Base-by-base conservation (phyloP, 92 coral and sea anemone genomes). In the Epizoanthus ramosus region DNA sequence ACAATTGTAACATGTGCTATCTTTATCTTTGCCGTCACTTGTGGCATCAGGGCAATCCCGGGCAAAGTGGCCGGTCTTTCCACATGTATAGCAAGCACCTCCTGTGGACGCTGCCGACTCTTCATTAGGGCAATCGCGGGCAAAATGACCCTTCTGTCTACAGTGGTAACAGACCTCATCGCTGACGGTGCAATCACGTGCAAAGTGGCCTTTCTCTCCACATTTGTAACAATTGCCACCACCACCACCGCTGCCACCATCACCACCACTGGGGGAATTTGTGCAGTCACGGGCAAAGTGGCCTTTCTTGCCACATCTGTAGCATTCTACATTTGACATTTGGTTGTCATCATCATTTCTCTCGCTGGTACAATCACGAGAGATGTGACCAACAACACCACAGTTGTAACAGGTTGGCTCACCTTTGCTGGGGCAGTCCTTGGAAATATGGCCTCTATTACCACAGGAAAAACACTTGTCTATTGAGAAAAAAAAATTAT, bases 281-380 rank as follows among this genome's bases (percentile, higher is more conserved):
- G 85, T 59, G 85, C 99, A 97, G 47, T 97, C 94, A 2, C 98
- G 93, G 31, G 95, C 95, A 63, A 92, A 80, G 82, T 97, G 99
- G 53, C 88, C 83, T 47, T 84, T 87, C 74, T 79, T 88, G 73
- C 87, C 79, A 75, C 87, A 84, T 17, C 75, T 75, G 64, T 84
- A 84, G 66, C 87, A 84, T 22, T 41, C 81, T 47, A 53, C 39
- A 39, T 56, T 68, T 37, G 82, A 60, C 21, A 18, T 18, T 17
- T 25, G 79, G 39, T 56, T 61, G 71, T 77, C 82, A 23, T 60
- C 41, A 1, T 85, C 74, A 56, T 56, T 47, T 16, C 47, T 85
- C 75, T 75, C 83, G 16, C 33, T 66, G 19, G 83, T 25, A 66
- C 88, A 85, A 45, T 85, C 84, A 54, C 88, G 80, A 24, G 88